Evolutionary conservation across 35 echinoderm and acorn worm genomes (phyloP).

Genomic region (Apostichopus japonicus): DNA sequence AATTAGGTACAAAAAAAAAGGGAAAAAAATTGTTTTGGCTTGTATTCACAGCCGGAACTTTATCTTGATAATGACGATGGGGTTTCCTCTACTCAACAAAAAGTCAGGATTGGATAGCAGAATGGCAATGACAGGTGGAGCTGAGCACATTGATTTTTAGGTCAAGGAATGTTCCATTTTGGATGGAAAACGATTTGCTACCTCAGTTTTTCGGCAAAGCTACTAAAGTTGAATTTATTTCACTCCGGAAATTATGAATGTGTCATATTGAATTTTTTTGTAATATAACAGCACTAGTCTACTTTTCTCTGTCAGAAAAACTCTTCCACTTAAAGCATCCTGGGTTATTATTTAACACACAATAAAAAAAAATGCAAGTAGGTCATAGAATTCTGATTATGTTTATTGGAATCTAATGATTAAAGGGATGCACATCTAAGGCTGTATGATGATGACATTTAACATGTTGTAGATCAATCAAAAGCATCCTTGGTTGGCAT

Average conservation of each 20-base stretch:
- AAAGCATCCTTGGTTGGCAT: no score
- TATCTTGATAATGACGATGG: slow-evolving; percentile 14
- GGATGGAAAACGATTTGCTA: neutral
- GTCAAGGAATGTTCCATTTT: slow-evolving; percentile 46
- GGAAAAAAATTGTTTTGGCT: neutral
- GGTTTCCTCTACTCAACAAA: slow-evolving; percentile 26
- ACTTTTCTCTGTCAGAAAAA: neutral
- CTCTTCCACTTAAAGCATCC: neutral
- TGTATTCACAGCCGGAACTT: slow-evolving; percentile 2
- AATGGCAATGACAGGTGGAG: slow-evolving; percentile 35
- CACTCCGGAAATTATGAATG: neutral
- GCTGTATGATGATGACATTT: no score
- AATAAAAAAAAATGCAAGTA: neutral
- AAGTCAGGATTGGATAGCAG: slow-evolving; percentile 17
- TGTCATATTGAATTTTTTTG: neutral
- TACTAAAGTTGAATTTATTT: neutral
- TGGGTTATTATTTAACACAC: neutral
- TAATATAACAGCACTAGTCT: neutral
- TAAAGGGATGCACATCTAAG: neutral
- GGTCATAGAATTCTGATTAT: neutral
- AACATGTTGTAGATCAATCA: no score
- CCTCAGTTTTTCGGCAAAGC: neutral
- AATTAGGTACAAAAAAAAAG: neutral
- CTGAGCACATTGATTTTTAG: slow-evolving; percentile 27
- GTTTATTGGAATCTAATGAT: neutral